Base-by-base conservation (phyloP, 2,113 vertebrate species). In the Barnardius zonarius region DNA sequence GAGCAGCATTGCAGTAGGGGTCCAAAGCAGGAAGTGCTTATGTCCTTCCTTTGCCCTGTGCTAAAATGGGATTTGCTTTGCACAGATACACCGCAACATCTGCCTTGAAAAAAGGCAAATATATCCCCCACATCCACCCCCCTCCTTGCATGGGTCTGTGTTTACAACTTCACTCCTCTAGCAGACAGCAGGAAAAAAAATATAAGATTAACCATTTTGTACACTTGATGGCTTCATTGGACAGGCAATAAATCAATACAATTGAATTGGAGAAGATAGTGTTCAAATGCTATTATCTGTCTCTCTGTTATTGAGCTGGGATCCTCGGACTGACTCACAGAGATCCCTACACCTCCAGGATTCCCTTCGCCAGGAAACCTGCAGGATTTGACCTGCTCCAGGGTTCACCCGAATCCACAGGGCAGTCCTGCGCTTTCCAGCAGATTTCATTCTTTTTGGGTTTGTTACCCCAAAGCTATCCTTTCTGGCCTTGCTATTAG, bases 221-320 rank as follows among this genome's bases (percentile, higher is more conserved):
- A 96, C 88, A 86, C 78, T 95, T 82, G 94, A 96, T 95, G 88
- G 90, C 88, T 97, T 97, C 95, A 96, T 95, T 96, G 95, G 97
- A 97, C 95, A 96, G 91, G 95, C 85, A 96, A 97, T 97, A 95
- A 95, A 97, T 97, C 97, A 96, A 95, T 96, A 62, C 93, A 97
- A 97, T 95, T 97, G 94, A 95, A 97, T 97, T 96, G 96, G 94
- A 93, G 91, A 90, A 96, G 95, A 95, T 95, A 95, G 91, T 69
- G 94, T 90, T 97, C 95, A 95, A 97, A 97, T 97, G 93, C 92
- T 97, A 92, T 97, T 97, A 97, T 92, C 92, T 7, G 13, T 76
- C 83, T 96, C 89, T 92, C 95, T 54, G 87, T 94, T 97, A 97
- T 93, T 97, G 94, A 96, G 87, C 94, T 93, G 92, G 95, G 95